Evolutionary conservation across 2,888 invertebrate genomes (phyloP), one percentile per base, ranked within the genome.

Genomic region (Callyntrura sp.): DNA sequence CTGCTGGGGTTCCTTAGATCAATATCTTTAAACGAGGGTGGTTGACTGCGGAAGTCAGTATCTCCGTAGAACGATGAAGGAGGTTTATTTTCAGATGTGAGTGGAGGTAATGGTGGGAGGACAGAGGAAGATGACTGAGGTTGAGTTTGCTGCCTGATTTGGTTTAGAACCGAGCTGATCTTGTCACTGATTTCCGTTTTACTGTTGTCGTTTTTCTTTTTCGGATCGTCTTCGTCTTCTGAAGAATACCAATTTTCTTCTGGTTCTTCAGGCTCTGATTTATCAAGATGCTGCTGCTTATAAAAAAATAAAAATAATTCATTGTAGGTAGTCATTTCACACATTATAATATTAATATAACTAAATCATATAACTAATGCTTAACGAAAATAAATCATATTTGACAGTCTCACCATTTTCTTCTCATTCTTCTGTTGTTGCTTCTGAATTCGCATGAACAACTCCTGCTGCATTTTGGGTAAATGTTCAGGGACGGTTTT

Each of bases 361-460:
- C n/a, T n/a, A 51, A 57, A 70, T 65, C 20, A 65, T 35, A 76
- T n/a, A n/a, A n/a, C n/a, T n/a, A n/a, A n/a, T n/a, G n/a, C n/a
- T n/a, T n/a, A n/a, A n/a, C n/a, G n/a, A n/a, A n/a, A n/a, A n/a
- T n/a, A n/a, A n/a, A n/a, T n/a, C n/a, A n/a, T n/a, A n/a, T n/a
- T n/a, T n/a, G n/a, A n/a, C n/a, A n/a, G n/a, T n/a, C n/a, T 35
- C 73, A 88, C 90, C 81, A 83, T 85, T 86, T 95, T 94, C 82
- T 94, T 93, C 28, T 95, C 94, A 79, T 95, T 95, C 88, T 95
- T 95, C 88, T 96, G 95, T 93, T 96, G 96, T 91, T 96, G 96
- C 73, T 96, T 96, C 92, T 96, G 96, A 91, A 97, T 96, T 88
- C 97, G 94, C 94, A 96, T 94, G 93, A 96, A 96, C 51, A 97